Conservation (phyloP, 2,797 vertebrate species). For the Pangasius macronema region DNA sequence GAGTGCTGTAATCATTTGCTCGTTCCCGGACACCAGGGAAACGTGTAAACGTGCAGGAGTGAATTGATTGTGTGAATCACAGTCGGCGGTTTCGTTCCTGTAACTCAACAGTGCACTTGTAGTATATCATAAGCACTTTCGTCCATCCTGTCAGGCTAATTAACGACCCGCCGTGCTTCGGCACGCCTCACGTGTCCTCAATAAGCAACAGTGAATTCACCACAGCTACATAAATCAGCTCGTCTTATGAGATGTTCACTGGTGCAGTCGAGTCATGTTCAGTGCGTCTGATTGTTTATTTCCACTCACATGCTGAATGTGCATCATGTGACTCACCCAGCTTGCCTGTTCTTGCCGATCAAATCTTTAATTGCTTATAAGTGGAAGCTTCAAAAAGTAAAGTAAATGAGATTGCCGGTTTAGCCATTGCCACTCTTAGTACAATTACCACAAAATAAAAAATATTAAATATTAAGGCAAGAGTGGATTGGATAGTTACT, state of each 20-base stretch:
- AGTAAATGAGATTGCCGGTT: neutral
- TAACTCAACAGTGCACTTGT: neutral
- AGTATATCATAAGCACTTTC: neutral
- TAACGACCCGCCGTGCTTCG: neutral
- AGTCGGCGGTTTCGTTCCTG: neutral
- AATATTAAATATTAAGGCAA: neutral
- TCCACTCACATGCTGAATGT: too few relatives aligned
- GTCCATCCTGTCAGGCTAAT: neutral
- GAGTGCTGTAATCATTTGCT: neutral
- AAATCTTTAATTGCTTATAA: neutral
- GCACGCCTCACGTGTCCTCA: neutral
- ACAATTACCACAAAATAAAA: neutral
- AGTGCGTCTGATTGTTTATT: neutral
- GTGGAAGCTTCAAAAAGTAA: neutral
- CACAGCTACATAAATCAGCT: neutral
- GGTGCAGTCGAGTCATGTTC: neutral
- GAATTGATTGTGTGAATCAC: neutral
- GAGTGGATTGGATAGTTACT: neutral
- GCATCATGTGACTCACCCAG: neutral
- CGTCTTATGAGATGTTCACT: neutral
- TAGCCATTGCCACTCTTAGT: neutral
- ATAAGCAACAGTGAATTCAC: neutral
- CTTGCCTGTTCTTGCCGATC: conserved; percentile 12
- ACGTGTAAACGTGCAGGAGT: neutral
- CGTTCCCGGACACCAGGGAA: neutral